Percentiles rank a stretch among this genome's conserved stretches.
These are phyloP conservation scores for Alouatta palliata DNA, from an alignment of 2,113 vertebrate genomes.

Conservation along the genomic window DNA sequence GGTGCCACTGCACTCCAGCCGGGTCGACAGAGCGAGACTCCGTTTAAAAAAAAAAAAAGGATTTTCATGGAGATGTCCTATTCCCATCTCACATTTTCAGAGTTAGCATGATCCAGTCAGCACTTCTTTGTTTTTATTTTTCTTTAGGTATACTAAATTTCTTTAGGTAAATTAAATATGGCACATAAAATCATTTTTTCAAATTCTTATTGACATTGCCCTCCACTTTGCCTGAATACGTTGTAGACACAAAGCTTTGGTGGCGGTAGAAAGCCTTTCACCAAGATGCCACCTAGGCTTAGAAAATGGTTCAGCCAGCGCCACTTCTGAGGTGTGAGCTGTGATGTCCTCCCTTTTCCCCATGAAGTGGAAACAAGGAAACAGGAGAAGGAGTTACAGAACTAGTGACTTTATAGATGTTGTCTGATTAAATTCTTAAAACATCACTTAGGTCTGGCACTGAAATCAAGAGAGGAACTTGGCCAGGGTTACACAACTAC, in stretches of 20 bases:
- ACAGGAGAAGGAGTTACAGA: background rate
- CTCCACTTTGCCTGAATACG: constrained; percentile 25
- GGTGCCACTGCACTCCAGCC: too few species aligned
- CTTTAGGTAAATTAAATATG: constrained; percentile 40
- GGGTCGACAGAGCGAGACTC: too few species aligned
- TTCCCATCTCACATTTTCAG: background rate
- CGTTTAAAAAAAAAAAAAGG: too few species aligned
- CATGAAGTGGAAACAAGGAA: background rate
- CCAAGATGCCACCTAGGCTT: background rate
- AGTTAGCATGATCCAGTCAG: background rate
- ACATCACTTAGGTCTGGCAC: background rate
- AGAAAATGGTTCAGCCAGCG: background rate
- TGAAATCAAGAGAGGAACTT: background rate
- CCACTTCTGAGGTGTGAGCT: background rate
- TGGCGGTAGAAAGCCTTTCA: constrained; percentile 19
- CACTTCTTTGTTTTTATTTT: background rate
- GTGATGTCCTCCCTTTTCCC: background rate
- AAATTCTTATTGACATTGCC: background rate
- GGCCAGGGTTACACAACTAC: background rate
- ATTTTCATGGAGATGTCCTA: background rate
- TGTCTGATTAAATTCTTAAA: background rate
- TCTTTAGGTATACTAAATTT: constrained; percentile 43
- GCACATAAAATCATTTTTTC: constrained; percentile 28
- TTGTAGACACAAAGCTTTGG: background rate
- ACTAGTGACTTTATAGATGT: background rate